Evolutionary conservation across 2,113 vertebrate species (phyloP).

Genomic region (Tetrax tetrax): DNA sequence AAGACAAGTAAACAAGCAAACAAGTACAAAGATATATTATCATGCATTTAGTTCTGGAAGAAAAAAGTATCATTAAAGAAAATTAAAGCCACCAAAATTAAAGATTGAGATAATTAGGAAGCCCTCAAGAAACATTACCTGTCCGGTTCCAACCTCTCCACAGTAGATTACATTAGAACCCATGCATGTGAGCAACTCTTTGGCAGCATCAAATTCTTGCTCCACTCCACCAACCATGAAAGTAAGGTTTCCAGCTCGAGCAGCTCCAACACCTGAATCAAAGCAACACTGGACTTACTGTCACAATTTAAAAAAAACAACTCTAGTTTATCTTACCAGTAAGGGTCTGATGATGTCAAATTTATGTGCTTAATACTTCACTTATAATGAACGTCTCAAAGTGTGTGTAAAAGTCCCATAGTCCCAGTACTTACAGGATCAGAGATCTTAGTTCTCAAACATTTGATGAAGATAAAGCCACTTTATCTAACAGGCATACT

Average conservation of each 20-base stretch:
- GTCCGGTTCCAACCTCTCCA: conserved; percentile 93
- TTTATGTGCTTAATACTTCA: neutral
- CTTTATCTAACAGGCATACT: neutral
- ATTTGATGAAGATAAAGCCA: neutral
- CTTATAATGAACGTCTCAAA: neutral
- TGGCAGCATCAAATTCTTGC: conserved; percentile 92
- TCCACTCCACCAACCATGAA: conserved; percentile 98
- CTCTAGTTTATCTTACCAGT: neutral
- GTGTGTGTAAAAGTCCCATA: neutral
- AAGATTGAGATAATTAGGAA: neutral
- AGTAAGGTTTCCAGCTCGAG: conserved; percentile 93
- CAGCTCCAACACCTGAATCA: conserved; percentile 91
- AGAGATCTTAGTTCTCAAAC: neutral
- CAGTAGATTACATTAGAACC: conserved; percentile 94
- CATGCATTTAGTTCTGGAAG: neutral
- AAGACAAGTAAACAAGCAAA: neutral
- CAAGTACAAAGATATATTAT: neutral
- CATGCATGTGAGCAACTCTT: conserved; percentile 94
- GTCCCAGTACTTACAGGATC: neutral
- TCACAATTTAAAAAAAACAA: neutral
- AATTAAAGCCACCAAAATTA: neutral
- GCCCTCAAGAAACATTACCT: conserved; percentile 77
- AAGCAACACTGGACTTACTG: neutral
- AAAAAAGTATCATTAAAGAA: neutral
- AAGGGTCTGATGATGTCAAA: neutral